phyloP scores from a whole-genome alignment of 2,113 vertebrate species.

The Carassius auratus region DNA sequence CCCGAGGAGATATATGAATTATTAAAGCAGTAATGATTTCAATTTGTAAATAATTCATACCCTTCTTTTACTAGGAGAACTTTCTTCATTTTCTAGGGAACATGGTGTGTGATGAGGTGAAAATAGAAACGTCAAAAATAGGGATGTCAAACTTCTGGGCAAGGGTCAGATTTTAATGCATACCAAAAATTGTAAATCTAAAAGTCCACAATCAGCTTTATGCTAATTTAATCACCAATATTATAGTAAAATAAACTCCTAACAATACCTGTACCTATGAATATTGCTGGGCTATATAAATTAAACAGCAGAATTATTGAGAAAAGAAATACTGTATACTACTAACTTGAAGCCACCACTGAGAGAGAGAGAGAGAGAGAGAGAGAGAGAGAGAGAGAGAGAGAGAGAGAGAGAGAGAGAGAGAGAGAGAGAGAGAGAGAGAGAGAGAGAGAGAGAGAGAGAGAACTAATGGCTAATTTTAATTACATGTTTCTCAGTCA shows the following conservation, averaged over 20 bases:
- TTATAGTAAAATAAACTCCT: too few species aligned
- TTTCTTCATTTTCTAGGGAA: constrained; percentile 23
- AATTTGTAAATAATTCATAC: constrained; percentile 60
- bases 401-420: too few species aligned
- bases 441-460: too few species aligned
- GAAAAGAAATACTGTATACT: too few species aligned
- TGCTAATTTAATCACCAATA: neutral
- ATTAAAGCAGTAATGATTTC: constrained; percentile 57
- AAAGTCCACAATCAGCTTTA: neutral
- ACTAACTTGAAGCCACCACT: neutral
- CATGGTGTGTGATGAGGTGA: neutral
- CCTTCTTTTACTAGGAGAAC: constrained; percentile 15
- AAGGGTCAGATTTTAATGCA: neutral
- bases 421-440: too few species aligned
- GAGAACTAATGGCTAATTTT: neutral
- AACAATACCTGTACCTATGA: neutral
- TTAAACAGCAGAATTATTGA: neutral
- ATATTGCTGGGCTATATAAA: neutral
- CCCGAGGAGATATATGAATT: constrained; percentile 55
- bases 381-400: too few species aligned
- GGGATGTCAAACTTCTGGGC: neutral
- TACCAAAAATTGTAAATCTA: neutral
- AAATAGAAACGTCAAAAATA: neutral
- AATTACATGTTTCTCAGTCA: neutral
- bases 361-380: too few species aligned